Evolutionary conservation across 2,888 invertebrate species (phyloP), one percentile per base, ranked within the genome.

Genomic region (Tenodera sinensis): DNA sequence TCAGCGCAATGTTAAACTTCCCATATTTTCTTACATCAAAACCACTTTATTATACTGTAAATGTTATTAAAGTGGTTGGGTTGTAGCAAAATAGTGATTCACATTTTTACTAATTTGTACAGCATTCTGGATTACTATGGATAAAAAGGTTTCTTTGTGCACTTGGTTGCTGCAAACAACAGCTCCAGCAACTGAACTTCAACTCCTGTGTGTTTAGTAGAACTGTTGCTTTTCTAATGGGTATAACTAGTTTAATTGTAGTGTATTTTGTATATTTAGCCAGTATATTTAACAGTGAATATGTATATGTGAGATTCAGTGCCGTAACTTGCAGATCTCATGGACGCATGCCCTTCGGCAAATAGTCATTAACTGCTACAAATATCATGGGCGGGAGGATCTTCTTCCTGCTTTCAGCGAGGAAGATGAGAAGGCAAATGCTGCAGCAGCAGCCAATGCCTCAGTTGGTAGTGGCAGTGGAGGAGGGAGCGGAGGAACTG

Each of bases 361-460:
- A 94, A 99, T 99, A 92, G 99, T 99, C 90, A 97, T 98, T 92
- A 99, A 99, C 94, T 99, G 99, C 94, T 99, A 99, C 95, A 98
- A 98, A 94, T 99, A 97, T 94, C 99, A 99, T 93, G 98, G 98
- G 0, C 95, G 99, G 91, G 98, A 98, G 94, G 99, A 99, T 93
- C 95, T 99, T 91, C 94, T 99, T 92, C 98, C 99, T 27, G 98
- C 98, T 83, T 99, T 99, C 94, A 97, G 96, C 88, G 98, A 98
- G 92, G 98, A 98, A 90, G 97, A 98, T 90, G 98, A 98, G 91
- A 97, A 97, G 91, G 95, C 95, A 28, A 95, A 95, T 92, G 94
- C 94, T 92, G 91, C 95, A 92, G 94, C 96, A 92, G 93, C 95
- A 92, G 93, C 94, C 91, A 93, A 87, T 34, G 93, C 94, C 92